These are phyloP conservation scores for Illadopsis cleaveri DNA, from an alignment of 2,113 vertebrate genomes.

Conservation along the genomic window DNA sequence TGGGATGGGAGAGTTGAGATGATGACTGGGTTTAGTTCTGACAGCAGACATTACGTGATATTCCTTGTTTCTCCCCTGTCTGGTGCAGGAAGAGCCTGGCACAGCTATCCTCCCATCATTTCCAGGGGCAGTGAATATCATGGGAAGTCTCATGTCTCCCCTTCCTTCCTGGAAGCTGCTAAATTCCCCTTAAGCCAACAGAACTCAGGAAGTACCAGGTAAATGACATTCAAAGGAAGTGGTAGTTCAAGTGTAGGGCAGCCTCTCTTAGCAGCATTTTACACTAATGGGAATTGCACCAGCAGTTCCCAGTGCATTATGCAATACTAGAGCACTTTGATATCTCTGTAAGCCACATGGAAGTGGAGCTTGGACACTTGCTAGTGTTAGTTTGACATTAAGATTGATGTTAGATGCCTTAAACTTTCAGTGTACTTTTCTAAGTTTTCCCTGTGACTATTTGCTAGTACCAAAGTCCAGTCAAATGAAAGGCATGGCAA, in stretches of 20 bases:
- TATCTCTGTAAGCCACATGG: not conserved
- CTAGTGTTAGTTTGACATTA: not conserved
- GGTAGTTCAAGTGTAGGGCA: not conserved
- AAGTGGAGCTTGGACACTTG: not conserved
- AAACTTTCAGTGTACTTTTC: not conserved
- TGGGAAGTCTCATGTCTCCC: not conserved
- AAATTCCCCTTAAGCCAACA: not conserved
- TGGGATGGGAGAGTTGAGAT: not conserved
- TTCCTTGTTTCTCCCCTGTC: not conserved
- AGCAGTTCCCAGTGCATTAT: not conserved
- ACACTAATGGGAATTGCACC: not conserved
- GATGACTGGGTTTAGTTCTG: not conserved
- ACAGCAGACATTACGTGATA: not conserved
- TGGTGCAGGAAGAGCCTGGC: not conserved
- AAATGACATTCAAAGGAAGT: not conserved
- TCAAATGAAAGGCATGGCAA: not conserved
- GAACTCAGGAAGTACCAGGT: not conserved
- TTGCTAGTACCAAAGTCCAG: not conserved
- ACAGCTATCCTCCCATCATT: not conserved
- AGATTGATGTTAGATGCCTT: not conserved
- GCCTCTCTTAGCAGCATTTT: not conserved
- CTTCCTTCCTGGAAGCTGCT: not conserved
- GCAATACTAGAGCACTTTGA: not conserved
- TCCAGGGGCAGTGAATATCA: not conserved
- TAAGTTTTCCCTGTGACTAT: not conserved